Percentiles rank a stretch among this genome's conserved stretches.
Conservation (phyloP, 2,888 invertebrate species). For the Hirtodrosophila confusa region DNA sequence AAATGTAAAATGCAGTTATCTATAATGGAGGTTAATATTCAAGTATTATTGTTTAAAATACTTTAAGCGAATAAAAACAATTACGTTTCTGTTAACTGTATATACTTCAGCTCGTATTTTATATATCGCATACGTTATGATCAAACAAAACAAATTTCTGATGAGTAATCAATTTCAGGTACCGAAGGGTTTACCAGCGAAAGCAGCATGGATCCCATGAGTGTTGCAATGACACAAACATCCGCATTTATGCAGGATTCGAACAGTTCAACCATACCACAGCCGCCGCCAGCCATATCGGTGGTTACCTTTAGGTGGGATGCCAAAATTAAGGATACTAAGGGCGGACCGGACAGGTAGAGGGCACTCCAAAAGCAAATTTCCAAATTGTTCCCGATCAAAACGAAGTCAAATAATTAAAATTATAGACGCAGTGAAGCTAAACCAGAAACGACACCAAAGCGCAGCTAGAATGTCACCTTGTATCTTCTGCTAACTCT, state of each 20-base stretch:
- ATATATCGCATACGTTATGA: background rate
- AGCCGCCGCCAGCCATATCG: constrained; percentile 90
- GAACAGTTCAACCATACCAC: constrained; percentile 68
- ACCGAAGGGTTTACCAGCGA: constrained; percentile 66
- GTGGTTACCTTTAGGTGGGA: constrained; percentile 97
- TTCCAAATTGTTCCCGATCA: constrained; percentile 7
- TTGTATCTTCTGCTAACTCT: constrained; percentile 53
- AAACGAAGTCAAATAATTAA: constrained; percentile 21
- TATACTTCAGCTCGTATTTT: too few species aligned
- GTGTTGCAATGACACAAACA: constrained; percentile 82
- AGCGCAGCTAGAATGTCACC: constrained; percentile 51
- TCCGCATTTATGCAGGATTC: constrained; percentile 72
- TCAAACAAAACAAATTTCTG: background rate
- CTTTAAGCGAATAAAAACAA: too few species aligned
- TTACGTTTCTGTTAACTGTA: too few species aligned
- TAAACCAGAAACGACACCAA: constrained; percentile 47
- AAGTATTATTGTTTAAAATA: too few species aligned
- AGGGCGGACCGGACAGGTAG: constrained; percentile 85
- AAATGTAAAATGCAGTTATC: too few species aligned
- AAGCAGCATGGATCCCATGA: constrained; percentile 68
- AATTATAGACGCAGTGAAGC: constrained; percentile 50
- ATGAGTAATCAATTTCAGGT: constrained; percentile 25
- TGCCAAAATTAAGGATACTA: constrained; percentile 86
- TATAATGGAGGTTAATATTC: too few species aligned
- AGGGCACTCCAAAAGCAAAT: constrained; percentile 72